Evolutionary conservation across 2,113 vertebrate species (phyloP), one percentile per base, ranked within the genome.

Genomic region (Oncorhynchus kisutch): DNA sequence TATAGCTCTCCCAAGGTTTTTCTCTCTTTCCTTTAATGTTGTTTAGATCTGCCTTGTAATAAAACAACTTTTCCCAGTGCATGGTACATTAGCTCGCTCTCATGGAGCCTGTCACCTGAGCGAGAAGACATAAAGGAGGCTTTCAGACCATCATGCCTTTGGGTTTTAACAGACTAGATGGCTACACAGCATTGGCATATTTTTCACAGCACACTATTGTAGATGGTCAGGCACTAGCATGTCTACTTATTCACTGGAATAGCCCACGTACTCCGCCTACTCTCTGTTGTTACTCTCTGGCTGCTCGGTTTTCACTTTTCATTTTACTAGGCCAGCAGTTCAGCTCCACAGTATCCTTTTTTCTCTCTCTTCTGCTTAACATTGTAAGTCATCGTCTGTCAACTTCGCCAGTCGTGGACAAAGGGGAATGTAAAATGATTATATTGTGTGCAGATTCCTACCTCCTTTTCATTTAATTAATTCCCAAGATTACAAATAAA

Each of bases 31-130:
- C 25, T 39, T 12, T 29, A 24, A 27, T 51, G 59, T 75, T 83
- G 91, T 94, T 92, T 91, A 91, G 90, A 89, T 90, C 91, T 92
- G 49, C 84, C 87, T 91, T 90, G 75, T 90, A 92, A 93, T 92
- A 94, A 91, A 83, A 82, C 86, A 90, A 88, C 88, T 91, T 94
- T 87, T 87, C 91, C 73, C 84, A 84, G 80, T 77, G 73, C 86
- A 91, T 84, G 91, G 81, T 90, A 90, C 91, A 93, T 95, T 95
- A 95, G 92, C 88, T 84, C 71, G 69, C 13, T 72, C 59, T 82
- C 31, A 74, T 70, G 75, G 73, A 74, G 75, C 77, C 9, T 83
- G 81, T 87, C 88, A 92, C 86, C 83, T 92, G 83, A 45, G 16
- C 3, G 16, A 75, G 45, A 81, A 76, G 79, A 86, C 75, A 82